Percentiles rank a stretch among this genome's conserved stretches.
phyloP scores from a whole-genome alignment of 2,113 vertebrate genomes.

The Parus major region DNA sequence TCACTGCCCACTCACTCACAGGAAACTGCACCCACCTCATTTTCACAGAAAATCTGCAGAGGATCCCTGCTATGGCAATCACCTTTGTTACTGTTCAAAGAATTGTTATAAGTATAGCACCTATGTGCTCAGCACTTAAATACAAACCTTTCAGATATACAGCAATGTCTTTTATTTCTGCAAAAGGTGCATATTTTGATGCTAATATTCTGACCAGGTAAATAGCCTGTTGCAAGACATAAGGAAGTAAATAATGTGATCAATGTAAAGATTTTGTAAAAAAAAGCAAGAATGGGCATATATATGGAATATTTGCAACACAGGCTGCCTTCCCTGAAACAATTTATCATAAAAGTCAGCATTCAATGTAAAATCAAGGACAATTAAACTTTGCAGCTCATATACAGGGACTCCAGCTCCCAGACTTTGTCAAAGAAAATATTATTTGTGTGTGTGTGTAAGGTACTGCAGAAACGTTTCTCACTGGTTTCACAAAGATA shows the following conservation, averaged over 20 bases:
- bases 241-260: not conserved
- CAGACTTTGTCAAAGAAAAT: not conserved
- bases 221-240: not conserved
- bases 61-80: not conserved
- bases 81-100: not conserved
- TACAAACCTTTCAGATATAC: not conserved
- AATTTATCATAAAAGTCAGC: not conserved
- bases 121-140: not conserved
- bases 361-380: not conserved
- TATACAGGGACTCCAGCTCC: not conserved
- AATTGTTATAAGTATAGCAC: not conserved
- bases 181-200: not conserved
- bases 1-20: not conserved
- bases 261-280: not conserved
- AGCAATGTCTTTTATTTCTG: not conserved
- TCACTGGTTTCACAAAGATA: not conserved
- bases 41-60: not conserved
- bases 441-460: fast-evolving
- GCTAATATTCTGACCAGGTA: not conserved
- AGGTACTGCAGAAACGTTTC: not conserved
- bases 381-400: not conserved
- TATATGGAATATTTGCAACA: not conserved
- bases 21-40: not conserved
- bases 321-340: not conserved
- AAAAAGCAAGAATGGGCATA: not conserved